Conservation (phyloP, 30 jellyfish, hydroid and myxozoan species). For the Morbakka virulenta region DNA sequence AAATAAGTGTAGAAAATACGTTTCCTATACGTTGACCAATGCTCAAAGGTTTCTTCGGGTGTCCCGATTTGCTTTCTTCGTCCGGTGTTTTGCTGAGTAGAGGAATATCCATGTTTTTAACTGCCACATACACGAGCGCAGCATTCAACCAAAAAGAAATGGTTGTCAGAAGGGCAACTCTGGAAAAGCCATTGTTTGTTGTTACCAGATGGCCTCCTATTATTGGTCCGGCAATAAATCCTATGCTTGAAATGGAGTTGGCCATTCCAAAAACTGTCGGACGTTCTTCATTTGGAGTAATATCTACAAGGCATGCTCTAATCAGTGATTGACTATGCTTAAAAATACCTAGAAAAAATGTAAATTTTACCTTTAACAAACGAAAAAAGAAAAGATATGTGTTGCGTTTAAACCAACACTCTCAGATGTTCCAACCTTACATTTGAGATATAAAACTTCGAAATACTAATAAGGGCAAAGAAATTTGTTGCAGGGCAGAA, state of each 20-base stretch:
- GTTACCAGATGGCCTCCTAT: constrained; percentile 81
- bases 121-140: constrained; percentile 28
- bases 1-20: not conserved
- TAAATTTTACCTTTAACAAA: too few species aligned
- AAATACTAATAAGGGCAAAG: too few species aligned
- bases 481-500: not conserved
- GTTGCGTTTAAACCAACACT: too few species aligned
- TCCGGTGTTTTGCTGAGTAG: not conserved
- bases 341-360: constrained; percentile 62
- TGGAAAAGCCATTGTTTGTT: constrained; percentile 69
- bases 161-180: constrained; percentile 71
- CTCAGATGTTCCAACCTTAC: too few species aligned
- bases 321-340: constrained; percentile 83
- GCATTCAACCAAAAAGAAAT: constrained; percentile 61
- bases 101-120: not conserved
- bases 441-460: too few species aligned
- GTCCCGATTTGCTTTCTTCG: not conserved
- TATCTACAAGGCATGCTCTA: constrained; percentile 83
- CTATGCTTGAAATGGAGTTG: constrained; percentile 78
- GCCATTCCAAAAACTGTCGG: constrained; percentile 80
- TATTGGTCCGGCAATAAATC: constrained; percentile 91
- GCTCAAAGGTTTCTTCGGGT: not conserved
- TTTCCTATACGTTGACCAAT: not conserved
- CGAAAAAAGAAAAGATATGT: too few species aligned
- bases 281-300: constrained; percentile 58